phyloP scores from a whole-genome alignment of 2,888 invertebrate species.

The Drosophila tripunctata region DNA sequence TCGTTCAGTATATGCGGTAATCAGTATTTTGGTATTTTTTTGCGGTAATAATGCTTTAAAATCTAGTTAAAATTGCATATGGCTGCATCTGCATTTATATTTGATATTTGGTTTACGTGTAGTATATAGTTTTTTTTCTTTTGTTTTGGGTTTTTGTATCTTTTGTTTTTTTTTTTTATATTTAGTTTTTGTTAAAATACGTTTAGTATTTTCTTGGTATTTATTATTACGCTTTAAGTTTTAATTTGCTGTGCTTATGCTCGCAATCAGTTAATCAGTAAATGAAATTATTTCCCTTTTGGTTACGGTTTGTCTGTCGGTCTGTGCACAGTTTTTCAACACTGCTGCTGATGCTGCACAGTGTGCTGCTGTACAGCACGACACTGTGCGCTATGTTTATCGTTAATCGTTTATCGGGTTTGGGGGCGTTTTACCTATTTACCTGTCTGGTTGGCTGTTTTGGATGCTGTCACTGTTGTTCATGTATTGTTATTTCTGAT shows the following conservation, averaged over 20 bases:
- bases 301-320: conserved; percentile 20
- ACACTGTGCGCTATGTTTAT: conserved; percentile 15
- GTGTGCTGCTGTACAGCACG: conserved; percentile 42
- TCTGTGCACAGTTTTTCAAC: conserved; percentile 41
- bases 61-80: conserved; percentile 80
- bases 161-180: conserved; percentile 22
- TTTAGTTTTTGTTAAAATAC: conserved; percentile 32
- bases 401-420: conserved; percentile 2
- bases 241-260: conserved; percentile 43
- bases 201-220: conserved; percentile 31
- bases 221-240: conserved; percentile 34
- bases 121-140: conserved; percentile 50
- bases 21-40: conserved; percentile 61
- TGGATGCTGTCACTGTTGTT: conserved; percentile 9
- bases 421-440: conserved; percentile 28
- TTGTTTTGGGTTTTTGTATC: conserved; percentile 25
- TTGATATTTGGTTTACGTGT: conserved; percentile 65
- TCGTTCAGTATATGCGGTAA: conserved; percentile 60
- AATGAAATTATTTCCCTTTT: conserved; percentile 48
- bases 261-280: conserved; percentile 58
- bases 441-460: conserved; percentile 46
- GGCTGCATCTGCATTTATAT: conserved; percentile 73
- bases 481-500: conserved; percentile 26
- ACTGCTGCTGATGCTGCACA: conserved; percentile 32
- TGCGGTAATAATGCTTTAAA: conserved; percentile 79